Conservation (phyloP, 2,113 vertebrate species). For the Cyrtonyx montezumae region DNA sequence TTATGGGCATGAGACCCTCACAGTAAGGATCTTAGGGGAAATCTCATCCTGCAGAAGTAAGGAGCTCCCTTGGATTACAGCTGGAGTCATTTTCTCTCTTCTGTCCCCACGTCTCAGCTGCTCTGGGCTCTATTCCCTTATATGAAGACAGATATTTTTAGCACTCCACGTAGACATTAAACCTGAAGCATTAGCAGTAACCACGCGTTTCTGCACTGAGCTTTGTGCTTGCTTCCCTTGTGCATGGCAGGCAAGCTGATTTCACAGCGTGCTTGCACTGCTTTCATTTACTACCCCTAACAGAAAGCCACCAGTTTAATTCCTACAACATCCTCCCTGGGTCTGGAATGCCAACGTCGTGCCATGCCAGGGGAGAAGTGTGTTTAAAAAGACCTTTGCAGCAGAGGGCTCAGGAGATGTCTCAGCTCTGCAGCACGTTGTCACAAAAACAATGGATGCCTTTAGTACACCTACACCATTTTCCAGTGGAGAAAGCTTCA, state of each 20-base stretch:
- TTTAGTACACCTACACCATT: neutral
- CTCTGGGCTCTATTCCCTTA: accelerated
- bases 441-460: neutral
- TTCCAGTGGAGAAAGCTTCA: neutral
- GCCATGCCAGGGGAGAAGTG: too few relatives aligned
- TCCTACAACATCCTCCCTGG: accelerated
- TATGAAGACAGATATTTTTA: accelerated
- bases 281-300: neutral
- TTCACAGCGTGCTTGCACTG: neutral
- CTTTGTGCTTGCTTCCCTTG: neutral
- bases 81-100: neutral
- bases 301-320: neutral
- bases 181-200: neutral
- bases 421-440: neutral
- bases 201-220: neutral
- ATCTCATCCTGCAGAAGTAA: accelerated
- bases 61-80: neutral
- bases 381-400: neutral
- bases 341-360: neutral
- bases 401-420: neutral
- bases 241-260: neutral
- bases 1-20: neutral
- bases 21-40: neutral
- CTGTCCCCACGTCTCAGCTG: accelerated
- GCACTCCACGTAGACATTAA: neutral